Base-by-base conservation (phyloP, 2,888 invertebrate species). In the Ommatoiulus sabulosus region DNA sequence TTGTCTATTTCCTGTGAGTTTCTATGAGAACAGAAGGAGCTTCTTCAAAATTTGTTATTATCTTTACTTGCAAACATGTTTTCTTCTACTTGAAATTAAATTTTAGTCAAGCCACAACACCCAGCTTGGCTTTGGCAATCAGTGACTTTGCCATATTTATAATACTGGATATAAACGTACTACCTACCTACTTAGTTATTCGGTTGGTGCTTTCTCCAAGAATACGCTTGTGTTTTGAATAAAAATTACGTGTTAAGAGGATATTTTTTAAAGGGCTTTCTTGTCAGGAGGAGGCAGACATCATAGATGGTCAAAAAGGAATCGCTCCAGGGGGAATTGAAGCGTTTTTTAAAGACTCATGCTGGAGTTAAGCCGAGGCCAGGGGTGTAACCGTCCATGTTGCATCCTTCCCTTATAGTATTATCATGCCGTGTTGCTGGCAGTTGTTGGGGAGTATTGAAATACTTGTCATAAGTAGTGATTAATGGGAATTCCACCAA, bases 401-500 rank as follows among this genome's bases (percentile, higher is more conserved):
- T 52, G 87, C 44, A 87, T 48, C 72, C 85, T 44, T 57, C 87
- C 87, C 87, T 87, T 57, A 20, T 48, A 12, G 86, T 48, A 86
- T 86, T 86, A 86, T 86, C 86, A 86, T 46, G 86, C 86, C 48
- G 86, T 86, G 86, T 86, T 86, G 48, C 46, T 86, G 86, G 86
- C 86, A 86, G 86, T 86, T 86, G 86, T 86, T 86, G 87, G 87
- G 87, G 48, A 87, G 87, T 89, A 89, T 89, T 89, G 87, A 87
- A 89, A 87, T 89, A 86, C 84, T 87, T 89, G 89, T 89, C 89
- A 89, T 89, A 89, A 87, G 88, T 72, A 89, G 86, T 89, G 89
- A 89, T 89, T 89, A 89, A 89, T 89, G 89, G 80, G 89, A 88
- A 89, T 89, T 89, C 84, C 88, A 84, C 86, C 89, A 89, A 89